Base-by-base conservation (phyloP, 2,888 invertebrate genomes). In the Zeuzera pyrina region DNA sequence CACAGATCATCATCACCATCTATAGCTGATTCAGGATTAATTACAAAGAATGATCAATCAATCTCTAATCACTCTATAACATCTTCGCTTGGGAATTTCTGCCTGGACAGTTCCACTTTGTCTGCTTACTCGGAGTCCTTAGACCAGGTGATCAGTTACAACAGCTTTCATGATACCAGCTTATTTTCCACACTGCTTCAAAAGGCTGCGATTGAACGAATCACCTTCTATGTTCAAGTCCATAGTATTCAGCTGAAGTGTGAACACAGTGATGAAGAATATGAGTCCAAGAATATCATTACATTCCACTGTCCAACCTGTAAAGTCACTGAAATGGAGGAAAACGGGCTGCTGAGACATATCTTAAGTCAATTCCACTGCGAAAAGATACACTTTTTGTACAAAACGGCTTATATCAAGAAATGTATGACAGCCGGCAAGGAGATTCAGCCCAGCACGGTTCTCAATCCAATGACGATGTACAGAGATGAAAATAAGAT, bases 401-500 rank as follows among this genome's bases (percentile, higher is more conserved):
- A 83, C 46, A 83, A 83, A 51, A 81, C 76, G 1, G 70, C 73
- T 0, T 83, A 83, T 45, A 83, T 83, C 0, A 79, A 78, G 39
- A 79, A 77, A 36, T 83, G 83, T 50, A 57, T 83, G 1, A 39
- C 62, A 0, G 39, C 57, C 0, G 74, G 76, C 0, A 74, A 70
- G 29, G 81, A 83, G 33, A 83, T 83, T 1, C 71, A 74, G 35
- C 83, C 83, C 0, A 83, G 83, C 32, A 79, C 83, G 0, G 65
- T 83, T 0, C 40, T 83, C 1, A 83, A 83, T 30, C 64, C 83
- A 0, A 83, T 83, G 83, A 76, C 37, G n/a, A 64, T 78, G 69
- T 83, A 83, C 23, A 39, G 83, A 1, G 83, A 83, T 62, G 68
- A 67, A 2, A 83, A 83, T 40, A 83, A 83, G 42, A 77, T 83